A percentile compares a stretch with the other conserved stretches of the same genome.
These are phyloP conservation scores for Caenorhabditis sp. DNA, from an alignment of 2,888 invertebrate species.

Conservation along the genomic window DNA sequence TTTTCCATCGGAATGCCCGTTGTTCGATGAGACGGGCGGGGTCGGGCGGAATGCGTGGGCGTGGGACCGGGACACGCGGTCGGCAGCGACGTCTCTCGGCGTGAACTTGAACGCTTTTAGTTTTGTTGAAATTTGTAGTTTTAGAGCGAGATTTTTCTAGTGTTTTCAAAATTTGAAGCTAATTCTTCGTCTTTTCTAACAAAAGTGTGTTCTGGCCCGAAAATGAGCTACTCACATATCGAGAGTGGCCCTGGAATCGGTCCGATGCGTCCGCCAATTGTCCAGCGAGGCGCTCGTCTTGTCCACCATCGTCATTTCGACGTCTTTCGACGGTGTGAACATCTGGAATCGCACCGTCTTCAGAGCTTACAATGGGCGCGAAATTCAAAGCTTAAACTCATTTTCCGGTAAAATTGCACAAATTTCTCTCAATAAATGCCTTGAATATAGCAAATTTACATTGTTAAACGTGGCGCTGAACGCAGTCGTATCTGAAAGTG, in stretches of 20 bases:
- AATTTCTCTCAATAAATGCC: not conserved
- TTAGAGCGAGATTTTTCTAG: too few relatives aligned
- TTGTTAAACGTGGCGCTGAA: conserved; percentile 46
- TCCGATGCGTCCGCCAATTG: conserved; percentile 20
- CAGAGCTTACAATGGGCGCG: too few relatives aligned
- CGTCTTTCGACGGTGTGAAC: conserved; percentile 19
- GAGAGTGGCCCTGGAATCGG: conserved; percentile 1
- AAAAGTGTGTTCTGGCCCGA: too few relatives aligned
- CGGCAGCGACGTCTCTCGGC: conserved; percentile 16
- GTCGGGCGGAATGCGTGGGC: too few relatives aligned
- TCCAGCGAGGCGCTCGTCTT: conserved; percentile 38
- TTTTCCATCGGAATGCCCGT: conserved; percentile 3
- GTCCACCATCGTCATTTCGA: conserved; percentile 15
- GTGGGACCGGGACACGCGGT: too few relatives aligned
- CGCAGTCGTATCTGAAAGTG: conserved; percentile 17
- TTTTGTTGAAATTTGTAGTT: too few relatives aligned
- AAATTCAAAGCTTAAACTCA: too few relatives aligned
- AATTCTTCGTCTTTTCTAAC: too few relatives aligned
- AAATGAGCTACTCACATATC: conserved; percentile 34
- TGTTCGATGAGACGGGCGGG: not conserved
- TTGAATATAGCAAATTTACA: conserved; percentile 21
- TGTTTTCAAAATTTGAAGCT: too few relatives aligned
- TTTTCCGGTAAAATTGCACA: not conserved
- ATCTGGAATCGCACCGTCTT: too few relatives aligned
- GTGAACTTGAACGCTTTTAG: too few relatives aligned